Evolutionary conservation across 2,797 vertebrate species (phyloP).

Genomic region (Melanotaenia trifasciata): DNA sequence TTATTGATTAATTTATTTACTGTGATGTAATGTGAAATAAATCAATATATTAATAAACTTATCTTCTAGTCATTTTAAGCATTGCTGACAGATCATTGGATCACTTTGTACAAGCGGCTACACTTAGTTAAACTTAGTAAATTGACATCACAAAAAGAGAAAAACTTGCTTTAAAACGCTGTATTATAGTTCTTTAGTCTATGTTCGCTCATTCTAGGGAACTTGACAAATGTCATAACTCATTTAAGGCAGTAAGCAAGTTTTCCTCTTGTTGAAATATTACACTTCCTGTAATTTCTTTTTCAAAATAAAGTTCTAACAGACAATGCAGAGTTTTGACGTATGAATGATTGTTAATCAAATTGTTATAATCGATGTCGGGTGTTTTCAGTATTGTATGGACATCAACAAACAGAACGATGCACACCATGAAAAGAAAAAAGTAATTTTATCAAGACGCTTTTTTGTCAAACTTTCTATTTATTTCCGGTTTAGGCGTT

Average conservation of each 20-base stretch:
- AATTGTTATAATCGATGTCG: neutral
- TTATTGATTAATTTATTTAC: too few species aligned
- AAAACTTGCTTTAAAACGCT: neutral
- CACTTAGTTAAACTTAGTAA: too few species aligned
- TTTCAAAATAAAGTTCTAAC: slow-evolving; percentile 37
- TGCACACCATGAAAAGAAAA: neutral
- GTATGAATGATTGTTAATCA: neutral
- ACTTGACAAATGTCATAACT: neutral
- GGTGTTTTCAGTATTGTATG: neutral
- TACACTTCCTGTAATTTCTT: neutral
- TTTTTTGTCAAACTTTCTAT: too few species aligned
- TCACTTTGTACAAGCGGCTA: too few species aligned
- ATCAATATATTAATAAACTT: too few species aligned
- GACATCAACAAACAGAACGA: neutral
- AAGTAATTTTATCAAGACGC: neutral
- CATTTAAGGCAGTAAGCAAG: neutral
- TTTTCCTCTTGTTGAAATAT: neutral
- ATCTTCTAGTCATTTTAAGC: too few species aligned
- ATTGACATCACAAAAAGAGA: too few species aligned
- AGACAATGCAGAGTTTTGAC: neutral
- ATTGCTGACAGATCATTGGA: too few species aligned
- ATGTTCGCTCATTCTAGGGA: neutral
- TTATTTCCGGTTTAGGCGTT: neutral
- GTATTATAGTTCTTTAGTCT: neutral
- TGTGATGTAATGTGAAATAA: too few species aligned